Evolutionary conservation across 2,888 invertebrate species (phyloP).

Genomic region (Hypomecis atomaria): DNA sequence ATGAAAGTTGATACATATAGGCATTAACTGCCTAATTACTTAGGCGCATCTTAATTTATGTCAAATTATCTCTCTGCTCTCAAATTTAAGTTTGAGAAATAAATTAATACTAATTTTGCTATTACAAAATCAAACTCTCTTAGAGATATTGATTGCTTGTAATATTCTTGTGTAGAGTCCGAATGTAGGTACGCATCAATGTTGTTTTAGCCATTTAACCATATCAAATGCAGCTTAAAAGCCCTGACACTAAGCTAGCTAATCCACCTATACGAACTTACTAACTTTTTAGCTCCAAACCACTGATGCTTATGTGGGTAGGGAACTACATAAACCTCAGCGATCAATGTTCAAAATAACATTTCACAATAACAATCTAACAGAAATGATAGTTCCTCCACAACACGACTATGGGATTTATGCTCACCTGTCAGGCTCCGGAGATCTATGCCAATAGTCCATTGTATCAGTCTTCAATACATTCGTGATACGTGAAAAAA

Average conservation of each 20-base stretch:
- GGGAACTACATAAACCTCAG: not conserved
- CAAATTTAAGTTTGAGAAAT: no score
- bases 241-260: no score
- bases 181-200: no score
- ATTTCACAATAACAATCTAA: slow-evolving; percentile 14
- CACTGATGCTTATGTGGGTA: not conserved
- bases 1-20: slow-evolving; percentile 1
- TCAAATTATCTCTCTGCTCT: no score
- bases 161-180: no score
- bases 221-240: no score
- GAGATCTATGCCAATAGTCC: slow-evolving; percentile 29
- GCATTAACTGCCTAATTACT: not conserved
- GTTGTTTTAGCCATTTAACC: no score
- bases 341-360: not conserved
- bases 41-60: not conserved
- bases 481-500: slow-evolving; percentile 30
- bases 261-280: no score
- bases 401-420: slow-evolving; percentile 19
- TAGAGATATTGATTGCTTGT: no score
- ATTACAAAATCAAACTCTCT: no score
- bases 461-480: slow-evolving; percentile 33
- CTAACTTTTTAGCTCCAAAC: no score
- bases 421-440: slow-evolving; percentile 18
- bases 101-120: no score
- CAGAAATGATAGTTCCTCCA: slow-evolving; percentile 4